Evolutionary conservation across 2,113 vertebrate genomes (phyloP), one percentile per base, ranked within the genome.

Genomic region (human (Homo sapiens)): DNA sequence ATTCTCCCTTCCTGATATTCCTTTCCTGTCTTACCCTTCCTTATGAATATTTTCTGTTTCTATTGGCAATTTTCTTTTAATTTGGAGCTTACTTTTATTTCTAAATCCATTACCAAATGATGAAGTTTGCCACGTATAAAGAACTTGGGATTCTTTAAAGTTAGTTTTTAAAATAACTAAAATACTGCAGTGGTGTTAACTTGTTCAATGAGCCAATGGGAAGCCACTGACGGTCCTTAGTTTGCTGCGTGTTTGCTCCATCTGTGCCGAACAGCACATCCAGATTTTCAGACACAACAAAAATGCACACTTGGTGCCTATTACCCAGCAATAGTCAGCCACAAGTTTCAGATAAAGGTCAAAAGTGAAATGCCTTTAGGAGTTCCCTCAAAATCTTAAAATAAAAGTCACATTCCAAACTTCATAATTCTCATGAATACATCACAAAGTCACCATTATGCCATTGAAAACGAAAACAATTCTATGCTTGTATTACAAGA

Each of bases 321-420:
- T 92, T 87, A 79, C 90, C 94, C 97, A 96, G 97, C 98, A 96
- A 70, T 0, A 57, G 92, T 64, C 96, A 98, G 90, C 97, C 96
- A 97, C 95, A 97, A 97, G 94, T 76, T 98, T 87, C 98, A 94
- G 52, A 81, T 93, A 98, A 99, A 99, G 98, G 98, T 98, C 98
- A 99, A 97, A 98, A 98, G 98, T 95, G 91, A 99, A 98, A 98
- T 98, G 98, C 97, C 97, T 98, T 97, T 97, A 97, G 98, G 98
- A 98, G 97, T 97, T 97, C 97, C 98, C 90, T 97, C 98, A 98
- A 95, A 98, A 98, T 98, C 98, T 98, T 98, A 98, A 99, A 99
- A 99, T 98, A 98, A 98, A 99, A 99, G 98, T 97, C 98, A 0
- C 98, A 99, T 98, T 99, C 98, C 98, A 97, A 89, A 97, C 97